Percentiles rank a stretch among this genome's conserved stretches.
These are phyloP conservation scores for Venustoraphidia nigricollis DNA, from an alignment of 2,888 invertebrate species.

Conservation along the genomic window DNA sequence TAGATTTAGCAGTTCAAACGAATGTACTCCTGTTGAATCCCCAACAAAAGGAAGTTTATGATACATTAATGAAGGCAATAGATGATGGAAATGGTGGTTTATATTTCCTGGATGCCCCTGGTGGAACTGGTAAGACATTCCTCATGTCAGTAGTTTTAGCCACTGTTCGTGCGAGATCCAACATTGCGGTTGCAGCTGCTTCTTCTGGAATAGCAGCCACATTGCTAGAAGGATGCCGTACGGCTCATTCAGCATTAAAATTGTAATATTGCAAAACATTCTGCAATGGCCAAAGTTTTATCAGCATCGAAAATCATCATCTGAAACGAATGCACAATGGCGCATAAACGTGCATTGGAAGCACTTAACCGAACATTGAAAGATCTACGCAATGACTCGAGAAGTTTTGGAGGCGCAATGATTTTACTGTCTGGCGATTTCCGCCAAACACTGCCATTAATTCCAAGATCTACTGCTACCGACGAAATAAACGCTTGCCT, in stretches of 20 bases:
- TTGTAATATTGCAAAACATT: constrained; percentile 18
- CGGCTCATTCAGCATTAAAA: constrained; percentile 14
- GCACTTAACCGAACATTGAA: constrained; percentile 15
- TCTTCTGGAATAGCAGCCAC: constrained; percentile 15
- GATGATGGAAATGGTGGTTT: constrained; percentile 16
- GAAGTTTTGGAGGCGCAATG: constrained; percentile 8
- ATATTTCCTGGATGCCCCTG: constrained; percentile 13
- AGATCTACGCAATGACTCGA: constrained; percentile 14
- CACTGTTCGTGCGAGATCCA: constrained; percentile 14
- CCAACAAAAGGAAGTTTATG: constrained; percentile 11
- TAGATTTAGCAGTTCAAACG: constrained; percentile 1
- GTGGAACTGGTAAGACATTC: constrained; percentile 9
- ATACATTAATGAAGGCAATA: constrained; percentile 12
- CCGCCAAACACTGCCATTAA: constrained; percentile 11
- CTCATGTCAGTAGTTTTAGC: constrained; percentile 14
- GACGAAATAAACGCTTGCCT: constrained; percentile 10
- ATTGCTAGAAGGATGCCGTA: constrained; percentile 11
- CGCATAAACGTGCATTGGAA: constrained; percentile 16
- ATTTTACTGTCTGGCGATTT: constrained; percentile 11
- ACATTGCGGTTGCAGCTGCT: constrained; percentile 16
- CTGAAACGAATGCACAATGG: constrained; percentile 18
- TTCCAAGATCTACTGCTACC: constrained; percentile 9
- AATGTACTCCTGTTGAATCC: constrained; percentile 6
- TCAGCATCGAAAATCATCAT: constrained; percentile 16
- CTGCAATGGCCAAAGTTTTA: constrained; percentile 18